Evolutionary conservation across 2,797 vertebrate species (phyloP).

Genomic region (Potorous gilbertii): DNA sequence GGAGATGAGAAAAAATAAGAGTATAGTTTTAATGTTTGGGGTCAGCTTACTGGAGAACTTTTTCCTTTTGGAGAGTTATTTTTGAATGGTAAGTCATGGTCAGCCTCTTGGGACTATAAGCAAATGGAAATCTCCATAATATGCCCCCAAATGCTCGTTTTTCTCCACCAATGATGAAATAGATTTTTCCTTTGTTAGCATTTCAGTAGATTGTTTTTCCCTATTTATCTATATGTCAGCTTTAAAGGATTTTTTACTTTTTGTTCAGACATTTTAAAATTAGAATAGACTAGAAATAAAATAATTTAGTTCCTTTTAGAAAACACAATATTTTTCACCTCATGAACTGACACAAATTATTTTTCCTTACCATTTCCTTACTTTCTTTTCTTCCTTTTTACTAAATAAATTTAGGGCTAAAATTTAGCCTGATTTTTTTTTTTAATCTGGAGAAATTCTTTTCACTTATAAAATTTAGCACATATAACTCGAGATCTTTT

Average conservation of each 20-base stretch:
- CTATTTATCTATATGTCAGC: neutral
- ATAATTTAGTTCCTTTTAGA: neutral
- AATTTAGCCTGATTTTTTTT: neutral
- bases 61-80: neutral
- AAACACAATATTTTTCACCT: neutral
- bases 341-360: neutral
- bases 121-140: neutral
- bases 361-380: neutral
- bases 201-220: neutral
- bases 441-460: neutral
- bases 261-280: neutral
- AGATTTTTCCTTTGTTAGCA: neutral
- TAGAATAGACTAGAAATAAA: neutral
- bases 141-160: too few species aligned
- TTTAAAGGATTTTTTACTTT: neutral
- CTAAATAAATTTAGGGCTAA: neutral
- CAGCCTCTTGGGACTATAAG: neutral
- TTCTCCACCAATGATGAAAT: neutral
- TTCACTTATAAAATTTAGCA: neutral
- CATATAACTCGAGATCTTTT: neutral
- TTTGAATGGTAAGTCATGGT: neutral
- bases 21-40: neutral
- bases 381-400: neutral
- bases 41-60: neutral
- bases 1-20: too few species aligned